Evolutionary conservation across 2,888 invertebrate species (phyloP), one percentile per base, ranked within the genome.

Genomic region (Drosophila prolongata): DNA sequence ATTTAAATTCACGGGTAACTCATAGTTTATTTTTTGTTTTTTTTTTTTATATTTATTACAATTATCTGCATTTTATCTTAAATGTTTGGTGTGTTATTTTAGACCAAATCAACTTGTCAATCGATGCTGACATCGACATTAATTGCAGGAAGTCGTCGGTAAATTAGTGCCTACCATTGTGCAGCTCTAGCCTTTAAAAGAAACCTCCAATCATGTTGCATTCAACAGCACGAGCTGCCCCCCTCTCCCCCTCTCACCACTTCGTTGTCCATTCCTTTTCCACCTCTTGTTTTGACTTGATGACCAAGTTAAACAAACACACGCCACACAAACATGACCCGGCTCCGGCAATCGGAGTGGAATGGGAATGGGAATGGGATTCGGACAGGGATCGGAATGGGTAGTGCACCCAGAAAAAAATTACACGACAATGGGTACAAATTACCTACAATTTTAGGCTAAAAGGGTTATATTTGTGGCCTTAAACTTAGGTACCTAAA

Each of bases 251-350:
- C 13, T 38, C 19, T 24, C 11, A 13, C 46, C 4, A 10, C 43
- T 43, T 3, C 30, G 19, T 44, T 19, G 10, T 37, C 42, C 54
- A 54, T 9, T 34, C 40, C 40, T 40, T 52, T 53, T 37, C 44
- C 58, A 30, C 55, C 65, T 37, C 66, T 66, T 65, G 66, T 54
- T 69, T 70, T 69, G 68, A 70, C 68, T 69, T 70, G 70, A 70
- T 69, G 70, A 53, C 68, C 70, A 44, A 69, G 68, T 69, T 69
- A 69, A 69, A 53, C 68, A 69, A 69, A 69, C 70, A 44, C 68
- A 68, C 49, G 38, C 55, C 65, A 58, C 75, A 67, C 58, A 74
- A 47, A 58, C 56, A 56, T 46, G 49, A 35, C 13, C 38, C 61
- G 27, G 13, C 16, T 42, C 46, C 44, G 16, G 55, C 65, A 35